Base-by-base conservation (phyloP, 2,888 invertebrate genomes). In the Phytoseiulus persimilis region DNA sequence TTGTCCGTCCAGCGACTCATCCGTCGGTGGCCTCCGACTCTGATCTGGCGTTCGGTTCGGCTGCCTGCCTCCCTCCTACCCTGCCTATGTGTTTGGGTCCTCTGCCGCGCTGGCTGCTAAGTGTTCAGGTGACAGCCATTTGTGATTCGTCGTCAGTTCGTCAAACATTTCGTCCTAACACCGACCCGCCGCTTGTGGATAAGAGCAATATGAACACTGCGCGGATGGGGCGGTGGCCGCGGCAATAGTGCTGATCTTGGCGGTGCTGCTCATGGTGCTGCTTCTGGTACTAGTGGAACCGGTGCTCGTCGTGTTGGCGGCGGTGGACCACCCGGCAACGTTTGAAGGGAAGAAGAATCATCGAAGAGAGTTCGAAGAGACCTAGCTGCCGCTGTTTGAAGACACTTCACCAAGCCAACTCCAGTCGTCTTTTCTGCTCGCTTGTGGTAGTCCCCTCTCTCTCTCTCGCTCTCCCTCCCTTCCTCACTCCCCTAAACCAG, bases 71-170 rank as follows among this genome's bases (percentile, higher is more conserved):
- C 5, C 39, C 39, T 39, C 9, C 39, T 39, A 6, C 39, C 39
- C 39, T 39, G n/a, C n/a, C n/a, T n/a, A n/a, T 46, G 46, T 46
- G 46, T 46, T 46, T 14, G 46, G 46, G 9, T 46, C 46, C 46
- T 46, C 46, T 46, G 28, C 65, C 65, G 65, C 39, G 9, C 5
- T 39, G 3, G 39, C 65, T 11, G 65, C 65, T 65, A 65, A 65
- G 65, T 65, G 65, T 65, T 65, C 65, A 65, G 65, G 65, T 65
- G 65, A 65, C 65, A 65, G 65, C 65, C 65, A 65, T 65, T 65
- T 65, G 65, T 65, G 65, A 65, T 65, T 65, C 65, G 65, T 65
- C 65, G 65, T 65, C 65, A 65, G 23, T 65, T 65, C 65, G 65
- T 23, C 65, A 65, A 65, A 65, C 65, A 65, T 65, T 65, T 65